Percentiles rank a stretch among this genome's conserved stretches.
These are phyloP conservation scores for Tipula lateralis DNA, from an alignment of 2,888 invertebrate genomes.

Conservation along the genomic window DNA sequence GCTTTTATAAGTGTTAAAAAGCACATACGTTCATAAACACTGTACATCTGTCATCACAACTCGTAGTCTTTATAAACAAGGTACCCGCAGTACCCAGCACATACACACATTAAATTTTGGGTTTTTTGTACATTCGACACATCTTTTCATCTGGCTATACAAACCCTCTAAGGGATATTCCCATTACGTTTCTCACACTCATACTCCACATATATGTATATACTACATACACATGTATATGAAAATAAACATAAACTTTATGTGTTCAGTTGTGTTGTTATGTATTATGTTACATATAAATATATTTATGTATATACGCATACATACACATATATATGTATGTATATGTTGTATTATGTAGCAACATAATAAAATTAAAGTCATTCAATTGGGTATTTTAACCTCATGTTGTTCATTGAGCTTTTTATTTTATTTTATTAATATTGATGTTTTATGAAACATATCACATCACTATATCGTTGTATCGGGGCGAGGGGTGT, in stretches of 20 bases:
- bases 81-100: background rate
- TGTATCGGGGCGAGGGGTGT: no score
- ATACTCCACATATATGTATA: background rate
- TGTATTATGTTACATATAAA: background rate
- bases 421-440: conserved; percentile 3
- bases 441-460: background rate
- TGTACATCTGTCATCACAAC: no score
- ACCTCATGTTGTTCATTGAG: conserved; percentile 28
- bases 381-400: conserved; percentile 25
- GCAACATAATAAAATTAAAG: conserved; percentile 25
- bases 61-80: no score
- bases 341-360: background rate
- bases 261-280: background rate
- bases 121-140: background rate
- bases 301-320: background rate
- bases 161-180: background rate
- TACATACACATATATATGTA: background rate
- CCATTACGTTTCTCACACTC: no score
- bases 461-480: background rate
- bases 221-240: background rate
- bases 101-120: background rate
- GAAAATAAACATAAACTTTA: background rate
- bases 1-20: no score
- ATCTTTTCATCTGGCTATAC: background rate
- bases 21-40: no score